Evolutionary conservation across 2,888 invertebrate genomes (phyloP).

Genomic region (Hypomecis atomaria): DNA sequence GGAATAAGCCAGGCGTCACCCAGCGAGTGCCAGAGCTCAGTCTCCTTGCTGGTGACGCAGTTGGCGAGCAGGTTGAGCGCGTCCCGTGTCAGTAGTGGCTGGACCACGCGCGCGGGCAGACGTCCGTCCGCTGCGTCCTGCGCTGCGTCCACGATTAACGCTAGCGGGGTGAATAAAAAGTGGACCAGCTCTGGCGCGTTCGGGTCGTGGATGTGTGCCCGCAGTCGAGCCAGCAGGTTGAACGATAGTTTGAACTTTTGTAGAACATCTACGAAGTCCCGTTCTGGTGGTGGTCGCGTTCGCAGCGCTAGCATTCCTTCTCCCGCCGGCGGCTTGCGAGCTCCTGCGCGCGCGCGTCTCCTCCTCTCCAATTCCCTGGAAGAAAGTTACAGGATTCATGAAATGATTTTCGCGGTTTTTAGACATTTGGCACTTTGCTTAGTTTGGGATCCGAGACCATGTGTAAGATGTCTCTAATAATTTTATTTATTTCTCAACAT

Average conservation of each 20-base stretch:
- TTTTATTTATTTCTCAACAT: too few species aligned
- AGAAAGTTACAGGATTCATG: too few species aligned
- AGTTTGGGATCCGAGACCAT: too few species aligned
- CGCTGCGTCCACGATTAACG: slow-evolving; percentile 98
- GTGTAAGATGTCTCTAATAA: too few species aligned
- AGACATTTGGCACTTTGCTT: too few species aligned
- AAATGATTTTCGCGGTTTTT: too few species aligned
- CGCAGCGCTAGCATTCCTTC: slow-evolving; percentile 95
- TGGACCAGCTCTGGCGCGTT: slow-evolving; percentile 99
- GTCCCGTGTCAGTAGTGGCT: slow-evolving; percentile 96
- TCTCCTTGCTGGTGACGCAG: slow-evolving; percentile 99
- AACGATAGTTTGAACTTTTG: slow-evolving; percentile 99
- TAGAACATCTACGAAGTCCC: slow-evolving; percentile 98
- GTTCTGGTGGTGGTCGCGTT: slow-evolving; percentile 97
- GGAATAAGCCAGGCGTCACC: slow-evolving; percentile 98
- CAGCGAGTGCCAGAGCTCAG: slow-evolving; percentile 98
- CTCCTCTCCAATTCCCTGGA: slow-evolving; percentile 94
- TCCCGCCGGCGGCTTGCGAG: slow-evolving; percentile 77
- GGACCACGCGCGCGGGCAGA: slow-evolving; percentile 93
- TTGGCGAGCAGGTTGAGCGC: slow-evolving; percentile 97
- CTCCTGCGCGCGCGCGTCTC: slow-evolving; percentile 88
- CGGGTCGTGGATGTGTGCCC: slow-evolving; percentile 99
- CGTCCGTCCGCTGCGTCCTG: slow-evolving; percentile 92
- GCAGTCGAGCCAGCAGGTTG: slow-evolving; percentile 97
- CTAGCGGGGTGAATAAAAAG: slow-evolving; percentile 98